phyloP scores from a whole-genome alignment of 2,797 vertebrate genomes.

The Mormyrus proboscirostris region DNA sequence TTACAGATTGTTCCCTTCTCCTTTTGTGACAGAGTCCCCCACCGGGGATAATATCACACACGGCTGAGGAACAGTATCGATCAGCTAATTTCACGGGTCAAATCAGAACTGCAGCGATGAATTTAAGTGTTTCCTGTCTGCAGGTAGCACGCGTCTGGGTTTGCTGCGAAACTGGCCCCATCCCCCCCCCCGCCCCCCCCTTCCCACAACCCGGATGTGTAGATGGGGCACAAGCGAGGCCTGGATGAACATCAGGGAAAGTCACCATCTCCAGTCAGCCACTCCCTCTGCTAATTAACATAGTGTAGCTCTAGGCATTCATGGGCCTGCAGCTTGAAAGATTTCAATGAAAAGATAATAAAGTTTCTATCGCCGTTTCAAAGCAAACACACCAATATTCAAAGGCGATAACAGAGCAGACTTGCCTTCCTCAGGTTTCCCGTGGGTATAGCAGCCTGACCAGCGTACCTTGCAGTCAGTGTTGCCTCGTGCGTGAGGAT shows the following conservation, averaged over 20 bases:
- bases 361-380: background rate
- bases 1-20: background rate
- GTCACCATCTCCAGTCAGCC: background rate
- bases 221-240: background rate
- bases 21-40: background rate
- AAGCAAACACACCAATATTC: constrained; percentile 16
- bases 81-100: background rate
- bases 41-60: background rate
- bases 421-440: background rate
- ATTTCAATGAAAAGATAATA: background rate
- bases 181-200: too few relatives aligned
- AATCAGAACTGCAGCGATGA: background rate
- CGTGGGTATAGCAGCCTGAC: background rate
- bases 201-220: too few relatives aligned
- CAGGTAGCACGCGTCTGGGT: background rate
- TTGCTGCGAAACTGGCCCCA: background rate
- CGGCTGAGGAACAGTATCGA: background rate
- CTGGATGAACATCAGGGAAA: background rate
- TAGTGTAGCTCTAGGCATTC: background rate
- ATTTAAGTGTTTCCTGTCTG: background rate
- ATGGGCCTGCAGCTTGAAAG: background rate
- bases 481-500: background rate
- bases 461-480: background rate
- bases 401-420: background rate
- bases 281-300: background rate